Base-by-base conservation (phyloP, 2,113 vertebrate genomes). In the Oxyruncus cristatus region DNA sequence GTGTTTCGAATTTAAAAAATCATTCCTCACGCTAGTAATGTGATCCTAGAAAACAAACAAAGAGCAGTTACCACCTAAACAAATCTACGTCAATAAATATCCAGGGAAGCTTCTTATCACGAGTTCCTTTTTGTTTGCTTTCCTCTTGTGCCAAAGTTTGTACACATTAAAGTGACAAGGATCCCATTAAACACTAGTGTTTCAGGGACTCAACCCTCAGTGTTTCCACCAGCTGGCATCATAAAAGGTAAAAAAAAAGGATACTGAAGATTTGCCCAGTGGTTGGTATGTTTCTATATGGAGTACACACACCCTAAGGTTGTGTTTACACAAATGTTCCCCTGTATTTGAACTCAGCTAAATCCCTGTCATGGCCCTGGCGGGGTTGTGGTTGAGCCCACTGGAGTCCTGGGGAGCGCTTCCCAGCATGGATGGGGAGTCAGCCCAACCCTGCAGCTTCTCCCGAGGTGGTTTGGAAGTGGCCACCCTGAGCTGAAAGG, bases 341-440 rank as follows among this genome's bases (percentile, higher is more conserved):
- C 35, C 26, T 22, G 8, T 13, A 3, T 17, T 28, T 32, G 23
- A 63, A 6, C 52, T 79, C 35, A 5, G 6, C 14, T 28, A 12
- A 41, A 21, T 14, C 6, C 0, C 9, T 37, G 33, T 37, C 24
- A 44, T 2, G 26, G 47, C 27, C 32, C 58, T 1, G 4, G 8
- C 37, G 42, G 72, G 39, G n/a, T 5, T 16, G 17, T 42, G 32
- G 37, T 20, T 71, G 50, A 89, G 21, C 65, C 72, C 23, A 1
- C 11, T 8, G 4, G 9, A 16, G 20, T 71, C 61, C 32, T 12
- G 20, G 9, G 33, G 7, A 92, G 24, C 47, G 4, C 3, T 9
- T 82, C 65, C 61, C 5, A 4, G 33, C 7, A 0, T 0, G 9
- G 63, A 12, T 33, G 13, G 26, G 3, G 1, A 21, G 6, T 19